Conservation (phyloP, 1,140 invertebrate species). For the Polypedilum pembai region DNA sequence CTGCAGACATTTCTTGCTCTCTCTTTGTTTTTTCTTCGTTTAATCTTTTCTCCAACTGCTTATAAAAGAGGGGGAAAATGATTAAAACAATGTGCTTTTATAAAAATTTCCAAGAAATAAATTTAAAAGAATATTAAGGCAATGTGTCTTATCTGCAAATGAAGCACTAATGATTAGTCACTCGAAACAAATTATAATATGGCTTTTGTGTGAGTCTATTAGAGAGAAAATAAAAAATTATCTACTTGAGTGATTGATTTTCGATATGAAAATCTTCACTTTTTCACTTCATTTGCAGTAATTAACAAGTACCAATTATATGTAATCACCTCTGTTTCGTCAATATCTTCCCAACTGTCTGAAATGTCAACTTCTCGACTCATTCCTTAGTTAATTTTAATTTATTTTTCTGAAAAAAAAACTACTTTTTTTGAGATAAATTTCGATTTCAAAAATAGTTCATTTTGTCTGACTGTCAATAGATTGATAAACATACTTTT, state of each 20-base stretch:
- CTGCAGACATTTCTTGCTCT: conserved; percentile 39
- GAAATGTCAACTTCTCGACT: conserved; percentile 53
- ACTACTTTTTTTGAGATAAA: too few relatives aligned
- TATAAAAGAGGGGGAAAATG: neutral
- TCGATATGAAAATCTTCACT: conserved; percentile 14
- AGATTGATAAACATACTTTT: too few relatives aligned
- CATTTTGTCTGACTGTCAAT: too few relatives aligned
- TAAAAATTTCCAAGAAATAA: neutral
- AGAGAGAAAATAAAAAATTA: neutral
- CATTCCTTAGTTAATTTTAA: conserved; percentile 36
- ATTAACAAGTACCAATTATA: neutral
- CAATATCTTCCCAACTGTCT: conserved; percentile 79
- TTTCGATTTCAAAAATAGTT: too few relatives aligned
- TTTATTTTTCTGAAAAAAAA: neutral
- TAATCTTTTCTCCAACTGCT: conserved; percentile 33
- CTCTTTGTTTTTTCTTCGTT: conserved; percentile 39
- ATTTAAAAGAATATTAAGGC: conserved; percentile 35
- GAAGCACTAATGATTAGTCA: neutral
- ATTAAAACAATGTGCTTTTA: too few relatives aligned
- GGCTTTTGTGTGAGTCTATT: neutral
- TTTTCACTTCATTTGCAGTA: neutral
- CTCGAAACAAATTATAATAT: neutral
- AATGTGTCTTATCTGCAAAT: neutral
- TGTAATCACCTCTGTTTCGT: conserved; percentile 56
- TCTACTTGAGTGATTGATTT: neutral